These are phyloP conservation scores for Anthoscopus minutus DNA, from an alignment of 2,113 vertebrate species.

Conservation along the genomic window DNA sequence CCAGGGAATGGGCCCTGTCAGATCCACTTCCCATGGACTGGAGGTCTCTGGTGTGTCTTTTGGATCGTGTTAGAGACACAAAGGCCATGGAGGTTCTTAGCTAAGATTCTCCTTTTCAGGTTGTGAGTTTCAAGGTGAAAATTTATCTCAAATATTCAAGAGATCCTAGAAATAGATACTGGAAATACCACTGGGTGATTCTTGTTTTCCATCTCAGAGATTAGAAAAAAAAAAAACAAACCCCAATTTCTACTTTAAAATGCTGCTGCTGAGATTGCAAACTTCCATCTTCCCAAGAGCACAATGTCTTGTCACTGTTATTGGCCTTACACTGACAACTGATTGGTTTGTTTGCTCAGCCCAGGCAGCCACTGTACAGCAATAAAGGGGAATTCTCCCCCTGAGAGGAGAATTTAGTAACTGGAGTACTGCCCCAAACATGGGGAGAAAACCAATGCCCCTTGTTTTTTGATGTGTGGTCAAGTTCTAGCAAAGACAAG, in stretches of 20 bases:
- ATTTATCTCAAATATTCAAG: background rate
- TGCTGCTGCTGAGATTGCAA: background rate
- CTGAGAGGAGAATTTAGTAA: background rate
- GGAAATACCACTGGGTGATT: background rate
- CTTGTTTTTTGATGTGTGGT: background rate
- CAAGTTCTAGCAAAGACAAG: background rate
- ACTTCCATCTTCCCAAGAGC: background rate
- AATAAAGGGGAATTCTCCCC: background rate
- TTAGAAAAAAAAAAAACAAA: background rate
- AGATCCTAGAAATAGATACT: background rate
- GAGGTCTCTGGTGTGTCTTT: background rate
- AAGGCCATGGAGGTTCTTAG: background rate
- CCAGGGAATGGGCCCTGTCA: background rate
- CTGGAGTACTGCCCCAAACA: background rate
- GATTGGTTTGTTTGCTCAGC: background rate
- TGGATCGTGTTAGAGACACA: rapidly evolving
- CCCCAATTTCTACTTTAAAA: background rate
- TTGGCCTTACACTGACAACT: background rate
- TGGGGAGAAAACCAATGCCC: background rate
- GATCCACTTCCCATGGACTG: background rate
- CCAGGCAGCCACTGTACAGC: background rate
- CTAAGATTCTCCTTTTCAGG: background rate
- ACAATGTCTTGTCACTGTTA: background rate
- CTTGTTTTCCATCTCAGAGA: background rate
- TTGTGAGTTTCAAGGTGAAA: background rate